phyloP scores from a whole-genome alignment of 2,113 vertebrate species.

The Toxotes jaculatrix region DNA sequence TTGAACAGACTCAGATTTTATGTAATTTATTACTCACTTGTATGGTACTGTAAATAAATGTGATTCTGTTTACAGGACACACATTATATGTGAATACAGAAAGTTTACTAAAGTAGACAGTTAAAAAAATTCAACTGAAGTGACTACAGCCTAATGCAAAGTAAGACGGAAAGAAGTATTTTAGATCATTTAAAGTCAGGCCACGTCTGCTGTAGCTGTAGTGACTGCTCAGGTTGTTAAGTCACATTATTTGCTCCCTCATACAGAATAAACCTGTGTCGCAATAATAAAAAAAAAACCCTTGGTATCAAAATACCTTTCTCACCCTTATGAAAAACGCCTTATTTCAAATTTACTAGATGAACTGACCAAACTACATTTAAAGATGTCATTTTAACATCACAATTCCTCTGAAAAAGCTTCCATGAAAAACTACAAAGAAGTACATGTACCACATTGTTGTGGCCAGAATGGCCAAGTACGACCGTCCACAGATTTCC shows the following conservation, averaged over 20 bases:
- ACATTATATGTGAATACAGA: background rate
- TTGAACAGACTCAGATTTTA: background rate
- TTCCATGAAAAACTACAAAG: background rate
- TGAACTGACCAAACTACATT: background rate
- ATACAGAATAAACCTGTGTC: background rate
- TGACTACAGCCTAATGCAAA: background rate
- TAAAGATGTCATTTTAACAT: background rate
- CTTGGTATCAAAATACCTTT: background rate
- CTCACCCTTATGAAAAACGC: background rate
- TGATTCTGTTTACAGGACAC: background rate
- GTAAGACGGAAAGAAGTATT: background rate
- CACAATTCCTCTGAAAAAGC: no score
- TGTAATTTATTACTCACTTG: conserved; percentile 23
- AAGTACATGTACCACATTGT: background rate
- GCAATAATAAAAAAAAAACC: conserved; percentile 1
- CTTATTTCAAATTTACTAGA: background rate
- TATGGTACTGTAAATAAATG: background rate
- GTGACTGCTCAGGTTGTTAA: conserved; percentile 11
- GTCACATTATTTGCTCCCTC: background rate
- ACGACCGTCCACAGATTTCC: no score
- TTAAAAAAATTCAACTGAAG: background rate
- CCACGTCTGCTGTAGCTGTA: background rate
- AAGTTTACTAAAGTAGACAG: background rate
- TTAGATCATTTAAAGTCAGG: background rate
- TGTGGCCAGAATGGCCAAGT: no score